Base-by-base conservation (phyloP, 2,797 vertebrate species). In the Harpagifer antarcticus region DNA sequence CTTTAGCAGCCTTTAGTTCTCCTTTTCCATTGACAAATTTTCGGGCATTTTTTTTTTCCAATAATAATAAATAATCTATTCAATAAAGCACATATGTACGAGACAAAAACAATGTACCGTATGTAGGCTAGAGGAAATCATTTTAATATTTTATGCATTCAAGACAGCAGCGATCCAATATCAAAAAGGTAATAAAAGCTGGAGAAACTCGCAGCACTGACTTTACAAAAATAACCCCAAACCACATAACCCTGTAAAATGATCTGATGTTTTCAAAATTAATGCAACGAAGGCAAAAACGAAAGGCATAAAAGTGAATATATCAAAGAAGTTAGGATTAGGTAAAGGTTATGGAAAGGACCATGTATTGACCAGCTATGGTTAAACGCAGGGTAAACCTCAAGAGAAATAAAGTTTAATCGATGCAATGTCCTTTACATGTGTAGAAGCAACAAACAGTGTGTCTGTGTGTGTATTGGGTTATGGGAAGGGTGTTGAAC, bases 341-440 rank as follows among this genome's bases (percentile, higher is more conserved):
- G 52, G 54, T 65, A 45, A 72, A 75, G 56, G 76, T 61, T 55
- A 44, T 23, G 9, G 13, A 52, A 40, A 58, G 62, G 50, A 71
- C 53, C 9, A 37, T 55, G 20, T 59, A 81, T 81, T 27, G 66
- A 64, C 19, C 60, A 64, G 27, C 33, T 49, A 48, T 44, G 27
- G 62, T 60, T 73, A 43, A 64, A 71, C 4, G 54, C 20, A 3
- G 1, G 31, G 9, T 44, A 60, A 53, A 52, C 3, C 55, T 70
- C 55, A 9, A 58, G 71, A 78, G 70, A 82, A 86, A 80, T 73
- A 68, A 79, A 82, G 68, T 79, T 72, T 65, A 82, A 78, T 82
- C 52, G 10, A 86, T 82, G 47, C 37, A 43, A 43, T 63, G 61
- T 81, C 68, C 55, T 73, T 79, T 73, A 53, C 16, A 1, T 63